Evolutionary conservation across 2,888 invertebrate genomes (phyloP).

Genomic region (Melikaiella ostensackeni): DNA sequence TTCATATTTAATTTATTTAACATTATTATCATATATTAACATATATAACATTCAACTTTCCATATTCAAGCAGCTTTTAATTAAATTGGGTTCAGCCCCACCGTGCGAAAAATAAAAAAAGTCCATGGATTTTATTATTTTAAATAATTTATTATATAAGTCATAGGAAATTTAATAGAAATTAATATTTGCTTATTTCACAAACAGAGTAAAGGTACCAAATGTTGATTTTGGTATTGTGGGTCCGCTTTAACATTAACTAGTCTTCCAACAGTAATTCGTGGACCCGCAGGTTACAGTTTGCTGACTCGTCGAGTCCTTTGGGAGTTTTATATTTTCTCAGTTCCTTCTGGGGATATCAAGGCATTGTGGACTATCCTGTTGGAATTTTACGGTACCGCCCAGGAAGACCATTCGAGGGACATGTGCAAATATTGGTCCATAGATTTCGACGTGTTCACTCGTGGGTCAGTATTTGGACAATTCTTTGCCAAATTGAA

Average conservation of each 20-base stretch:
- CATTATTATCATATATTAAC: too few relatives aligned
- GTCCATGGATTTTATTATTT: too few relatives aligned
- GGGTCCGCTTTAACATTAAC: neutral
- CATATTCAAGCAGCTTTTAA: too few relatives aligned
- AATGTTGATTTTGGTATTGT: neutral
- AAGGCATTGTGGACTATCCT: conserved; percentile 10
- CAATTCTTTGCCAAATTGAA: conserved; percentile 22
- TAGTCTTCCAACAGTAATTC: neutral
- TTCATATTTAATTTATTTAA: too few relatives aligned
- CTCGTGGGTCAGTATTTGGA: conserved; percentile 15
- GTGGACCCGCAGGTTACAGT: neutral
- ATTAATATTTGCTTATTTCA: neutral
- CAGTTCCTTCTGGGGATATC: conserved; percentile 17
- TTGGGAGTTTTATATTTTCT: conserved; percentile 26
- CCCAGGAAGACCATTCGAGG: conserved; percentile 23
- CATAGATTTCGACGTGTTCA: conserved; percentile 18
- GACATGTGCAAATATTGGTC: conserved; percentile 30
- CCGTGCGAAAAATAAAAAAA: too few relatives aligned
- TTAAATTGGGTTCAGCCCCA: too few relatives aligned
- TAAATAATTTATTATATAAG: too few relatives aligned
- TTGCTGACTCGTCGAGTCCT: conserved; percentile 26
- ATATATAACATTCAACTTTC: too few relatives aligned
- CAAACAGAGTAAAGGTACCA: neutral
- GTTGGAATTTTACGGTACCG: conserved; percentile 25
- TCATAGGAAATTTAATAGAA: too few relatives aligned